These are phyloP conservation scores for Calidris pygmaea DNA, from an alignment of 2,113 vertebrate genomes.

Conservation along the genomic window DNA sequence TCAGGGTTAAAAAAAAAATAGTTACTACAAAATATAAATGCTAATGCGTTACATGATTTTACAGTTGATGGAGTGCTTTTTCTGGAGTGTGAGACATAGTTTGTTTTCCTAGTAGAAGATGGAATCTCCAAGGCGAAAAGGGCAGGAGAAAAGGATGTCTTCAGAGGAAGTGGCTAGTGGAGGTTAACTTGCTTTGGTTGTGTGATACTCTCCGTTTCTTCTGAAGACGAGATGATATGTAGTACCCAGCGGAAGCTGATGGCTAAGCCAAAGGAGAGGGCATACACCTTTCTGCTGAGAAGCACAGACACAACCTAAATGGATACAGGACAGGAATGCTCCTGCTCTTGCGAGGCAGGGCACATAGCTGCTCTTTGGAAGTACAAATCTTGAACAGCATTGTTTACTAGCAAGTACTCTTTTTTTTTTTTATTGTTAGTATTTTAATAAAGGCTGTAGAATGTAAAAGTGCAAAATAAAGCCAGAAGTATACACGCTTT, in stretches of 20 bases:
- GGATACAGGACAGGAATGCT: not conserved
- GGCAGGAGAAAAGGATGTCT: not conserved
- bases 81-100: not conserved
- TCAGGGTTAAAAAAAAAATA: not conserved
- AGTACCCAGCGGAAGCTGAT: not conserved
- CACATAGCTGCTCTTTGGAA: not conserved
- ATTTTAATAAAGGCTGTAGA: not conserved
- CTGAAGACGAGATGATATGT: not conserved
- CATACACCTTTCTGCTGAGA: not conserved
- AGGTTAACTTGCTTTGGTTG: not conserved
- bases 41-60: not conserved
- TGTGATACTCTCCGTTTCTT: not conserved
- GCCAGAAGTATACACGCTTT: fast-evolving
- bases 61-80: not conserved
- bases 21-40: not conserved
- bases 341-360: not conserved
- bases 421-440: not conserved
- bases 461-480: not conserved
- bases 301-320: not conserved
- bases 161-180: not conserved
- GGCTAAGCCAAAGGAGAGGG: not conserved
- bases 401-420: not conserved
- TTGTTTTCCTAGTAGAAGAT: not conserved
- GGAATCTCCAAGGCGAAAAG: not conserved
- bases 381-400: not conserved